phyloP scores from a whole-genome alignment of 2,888 invertebrate species.

The Ormyrus rosae region DNA sequence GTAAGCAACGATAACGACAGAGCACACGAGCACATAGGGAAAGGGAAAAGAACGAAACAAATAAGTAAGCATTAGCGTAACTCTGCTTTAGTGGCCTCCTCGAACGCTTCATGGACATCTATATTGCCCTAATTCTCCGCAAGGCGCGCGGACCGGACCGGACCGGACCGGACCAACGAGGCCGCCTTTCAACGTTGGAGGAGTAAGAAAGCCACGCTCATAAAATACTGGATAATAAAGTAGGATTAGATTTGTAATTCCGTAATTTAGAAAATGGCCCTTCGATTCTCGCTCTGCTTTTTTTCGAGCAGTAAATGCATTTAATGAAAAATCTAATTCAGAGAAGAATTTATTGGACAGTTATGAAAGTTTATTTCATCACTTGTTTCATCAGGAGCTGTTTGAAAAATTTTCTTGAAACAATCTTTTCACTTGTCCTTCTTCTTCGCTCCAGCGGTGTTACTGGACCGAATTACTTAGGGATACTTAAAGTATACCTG shows the following conservation, averaged over 20 bases:
- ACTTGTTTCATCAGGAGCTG: no score
- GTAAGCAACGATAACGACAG: conserved; percentile 68
- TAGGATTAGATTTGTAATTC: conserved; percentile 51
- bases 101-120: conserved; percentile 53
- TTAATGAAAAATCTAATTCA: no score
- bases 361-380: no score
- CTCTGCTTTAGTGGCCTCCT: conserved; percentile 68
- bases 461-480: no score
- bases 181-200: not conserved
- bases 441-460: no score
- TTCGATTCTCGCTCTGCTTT: conserved; percentile 9
- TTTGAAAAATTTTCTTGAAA: no score
- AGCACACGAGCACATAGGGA: not conserved
- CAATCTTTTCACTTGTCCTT: no score
- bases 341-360: no score
- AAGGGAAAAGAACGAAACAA: conserved; percentile 61
- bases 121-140: conserved; percentile 54
- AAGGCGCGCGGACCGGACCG: not conserved
- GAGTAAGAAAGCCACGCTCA: conserved; percentile 10
- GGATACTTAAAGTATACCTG: no score
- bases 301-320: not conserved
- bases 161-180: not conserved
- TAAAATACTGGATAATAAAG: conserved; percentile 46
- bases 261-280: conserved; percentile 38
- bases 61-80: conserved; percentile 73